phyloP scores from a whole-genome alignment of 2,113 vertebrate genomes.

The Hypomesus transpacificus region DNA sequence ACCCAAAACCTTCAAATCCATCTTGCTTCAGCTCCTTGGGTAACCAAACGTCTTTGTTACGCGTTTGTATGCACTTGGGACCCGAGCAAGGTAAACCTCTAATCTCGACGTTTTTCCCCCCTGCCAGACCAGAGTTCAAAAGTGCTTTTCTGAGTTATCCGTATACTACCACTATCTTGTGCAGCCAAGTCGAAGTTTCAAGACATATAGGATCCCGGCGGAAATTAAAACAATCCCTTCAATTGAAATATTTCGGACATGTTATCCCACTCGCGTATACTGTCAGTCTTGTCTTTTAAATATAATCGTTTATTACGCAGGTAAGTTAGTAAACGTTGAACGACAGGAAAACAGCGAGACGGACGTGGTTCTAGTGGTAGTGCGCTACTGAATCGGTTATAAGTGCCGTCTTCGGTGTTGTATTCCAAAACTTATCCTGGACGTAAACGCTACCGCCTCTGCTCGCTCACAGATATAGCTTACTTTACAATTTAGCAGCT shows the following conservation, averaged over 20 bases:
- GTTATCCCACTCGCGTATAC: slow-evolving; percentile 4
- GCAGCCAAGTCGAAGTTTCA: slow-evolving; percentile 25
- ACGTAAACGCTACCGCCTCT: slow-evolving; percentile 49
- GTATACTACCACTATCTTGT: slow-evolving; percentile 27
- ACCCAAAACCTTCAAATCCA: slow-evolving; percentile 82
- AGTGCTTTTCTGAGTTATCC: slow-evolving; percentile 21
- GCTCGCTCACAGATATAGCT: slow-evolving; percentile 8
- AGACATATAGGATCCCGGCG: slow-evolving; percentile 29
- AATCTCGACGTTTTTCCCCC: not conserved
- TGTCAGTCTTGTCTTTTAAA: too few relatives aligned
- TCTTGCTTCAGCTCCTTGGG: slow-evolving; percentile 47
- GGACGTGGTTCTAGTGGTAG: slow-evolving; percentile 11
- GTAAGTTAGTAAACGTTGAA: too few relatives aligned
- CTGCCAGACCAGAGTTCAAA: slow-evolving; percentile 1
- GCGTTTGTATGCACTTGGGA: slow-evolving; percentile 23
- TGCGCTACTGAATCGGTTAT: slow-evolving; percentile 29
- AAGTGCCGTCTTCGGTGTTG: slow-evolving; percentile 33
- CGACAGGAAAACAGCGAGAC: slow-evolving; percentile 33
- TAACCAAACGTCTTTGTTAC: slow-evolving; percentile 19
- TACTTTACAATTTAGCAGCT: slow-evolving; percentile 11
- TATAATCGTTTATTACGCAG: too few relatives aligned
- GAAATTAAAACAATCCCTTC: not conserved
- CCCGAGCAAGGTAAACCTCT: not conserved
- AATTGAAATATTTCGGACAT: slow-evolving; percentile 32
- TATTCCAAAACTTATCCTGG: slow-evolving; percentile 10